phyloP scores from a whole-genome alignment of 2,797 vertebrate genomes.

The Aeoliscus strigatus region DNA sequence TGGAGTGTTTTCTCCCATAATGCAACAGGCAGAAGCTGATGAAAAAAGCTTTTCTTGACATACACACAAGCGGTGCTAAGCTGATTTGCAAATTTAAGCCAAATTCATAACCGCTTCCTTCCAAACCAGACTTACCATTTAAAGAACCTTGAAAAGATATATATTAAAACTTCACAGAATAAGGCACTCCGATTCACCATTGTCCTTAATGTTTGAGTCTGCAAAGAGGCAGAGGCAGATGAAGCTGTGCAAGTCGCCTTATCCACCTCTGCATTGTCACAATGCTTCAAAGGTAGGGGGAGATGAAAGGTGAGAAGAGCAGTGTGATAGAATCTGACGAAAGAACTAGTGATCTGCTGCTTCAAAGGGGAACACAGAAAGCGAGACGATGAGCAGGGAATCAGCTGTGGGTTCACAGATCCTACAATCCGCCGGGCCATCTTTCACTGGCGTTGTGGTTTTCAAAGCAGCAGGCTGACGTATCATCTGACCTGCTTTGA shows the following conservation, averaged over 20 bases:
- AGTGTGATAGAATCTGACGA: constrained; percentile 56
- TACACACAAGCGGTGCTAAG: constrained; percentile 33
- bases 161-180: constrained; percentile 56
- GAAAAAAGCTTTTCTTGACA: constrained; percentile 50
- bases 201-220: constrained; percentile 54
- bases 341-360: constrained; percentile 50
- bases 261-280: constrained; percentile 65
- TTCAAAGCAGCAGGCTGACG: constrained; percentile 40
- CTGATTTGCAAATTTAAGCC: constrained; percentile 52
- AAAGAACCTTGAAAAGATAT: constrained; percentile 48
- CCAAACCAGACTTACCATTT: constrained; percentile 38
- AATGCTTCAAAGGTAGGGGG: constrained; percentile 57
- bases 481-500: constrained; percentile 25
- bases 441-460: constrained; percentile 29
- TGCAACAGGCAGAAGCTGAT: constrained; percentile 41
- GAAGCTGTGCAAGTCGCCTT: constrained; percentile 58
- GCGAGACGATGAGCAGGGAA: constrained; percentile 37
- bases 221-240: constrained; percentile 56
- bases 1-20: constrained; percentile 49
- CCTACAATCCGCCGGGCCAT: constrained; percentile 43
- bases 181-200: constrained; percentile 56
- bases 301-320: constrained; percentile 56
- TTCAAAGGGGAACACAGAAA: constrained; percentile 44
- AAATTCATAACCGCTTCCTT: constrained; percentile 50
- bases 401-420: constrained; percentile 50